Evolutionary conservation across 1,140 invertebrate genomes (phyloP), one percentile per base, ranked within the genome.

Genomic region (Gryllus bimaculatus): DNA sequence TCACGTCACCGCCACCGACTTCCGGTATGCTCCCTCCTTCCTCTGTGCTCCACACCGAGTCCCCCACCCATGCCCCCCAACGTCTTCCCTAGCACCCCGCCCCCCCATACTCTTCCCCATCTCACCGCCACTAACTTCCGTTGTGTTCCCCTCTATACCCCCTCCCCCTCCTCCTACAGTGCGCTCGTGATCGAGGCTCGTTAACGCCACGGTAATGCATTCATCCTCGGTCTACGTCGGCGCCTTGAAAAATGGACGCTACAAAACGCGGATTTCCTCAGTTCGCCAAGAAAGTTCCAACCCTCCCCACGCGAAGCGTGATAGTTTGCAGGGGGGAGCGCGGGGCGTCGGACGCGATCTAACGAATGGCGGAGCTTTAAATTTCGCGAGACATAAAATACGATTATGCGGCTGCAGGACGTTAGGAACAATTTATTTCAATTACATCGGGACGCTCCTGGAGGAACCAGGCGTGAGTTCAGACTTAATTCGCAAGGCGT

Each of bases 361-460:
- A 66, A 66, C 54, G 10, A 66, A 18, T 18, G 54, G 18, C 54
- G 54, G 18, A 66, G 54, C 54, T 66, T 66, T 66, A 66, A 66
- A 66, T 66, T 66, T 7, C 18, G 10, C 54, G 54, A 66, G 54
- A 66, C 54, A 66, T 66, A 66, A 66, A 66, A 66, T 66, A 66
- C 54, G 54, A 66, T 66, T 66, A 66, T 66, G 54, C 54, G 54
- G 54, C 10, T 66, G 54, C 54, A 66, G 10, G 54, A 66, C 54
- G 54, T 66, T 66, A 66, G 54, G 54, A 66, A 66, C 54, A 66
- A 66, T 66, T 66, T 66, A 66, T 66, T 66, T 66, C 54, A 66
- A 66, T 66, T 66, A 66, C 54, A 10, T 7, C 10, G 18, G 54
- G 54, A 66, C 10, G 54, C 54, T 66, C 10, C 54, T 66, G 18